Base-by-base conservation (phyloP, 2,113 vertebrate genomes). In the Gallinago jamesoni region DNA sequence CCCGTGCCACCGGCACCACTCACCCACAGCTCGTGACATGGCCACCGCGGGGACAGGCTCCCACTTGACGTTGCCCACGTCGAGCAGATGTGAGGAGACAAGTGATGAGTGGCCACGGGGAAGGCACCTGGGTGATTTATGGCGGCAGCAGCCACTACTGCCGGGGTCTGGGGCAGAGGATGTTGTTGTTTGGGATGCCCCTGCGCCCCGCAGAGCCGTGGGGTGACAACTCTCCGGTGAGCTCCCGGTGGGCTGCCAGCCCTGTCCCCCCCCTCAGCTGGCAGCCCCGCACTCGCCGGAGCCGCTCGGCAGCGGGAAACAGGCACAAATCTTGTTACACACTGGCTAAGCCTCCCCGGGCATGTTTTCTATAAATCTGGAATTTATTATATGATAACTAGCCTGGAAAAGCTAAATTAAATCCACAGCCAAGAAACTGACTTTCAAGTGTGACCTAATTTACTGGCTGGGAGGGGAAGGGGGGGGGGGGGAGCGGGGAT, bases 401-500 rank as follows among this genome's bases (percentile, higher is more conserved):
- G 93, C 94, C 94, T 96, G 96, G 94, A 96, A 97, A 96, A 97
- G 88, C 96, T 81, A 94, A 96, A 97, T 76, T 82, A 96, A 97
- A 94, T 93, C 96, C 96, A 60, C 74, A 77, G 84, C 88, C 94
- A 96, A 95, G 96, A 94, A 94, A 91, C 91, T 84, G 95, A 94
- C 96, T 96, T 97, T 96, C 67, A 95, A 95, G 82, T 70, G 87
- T 94, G 96, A 93, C 93, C 95, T 94, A 91, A 96, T 72, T 90
- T 94, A 83, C 66, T 95, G 43, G 70, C 82, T 73, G 18, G 35
- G 74, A 88, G 70, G 59, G 72, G 66, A 47, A 84, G 85, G 75
- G 20, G 62, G 68, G 75, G 74, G 20, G 62, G 64, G 75, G 52
- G 27, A 83, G 39, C 1, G 84, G 82, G 82, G 64, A 73, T 91